Evolutionary conservation across 2,888 invertebrate species (phyloP), one percentile per base, ranked within the genome.

Genomic region (Athalia cordata): DNA sequence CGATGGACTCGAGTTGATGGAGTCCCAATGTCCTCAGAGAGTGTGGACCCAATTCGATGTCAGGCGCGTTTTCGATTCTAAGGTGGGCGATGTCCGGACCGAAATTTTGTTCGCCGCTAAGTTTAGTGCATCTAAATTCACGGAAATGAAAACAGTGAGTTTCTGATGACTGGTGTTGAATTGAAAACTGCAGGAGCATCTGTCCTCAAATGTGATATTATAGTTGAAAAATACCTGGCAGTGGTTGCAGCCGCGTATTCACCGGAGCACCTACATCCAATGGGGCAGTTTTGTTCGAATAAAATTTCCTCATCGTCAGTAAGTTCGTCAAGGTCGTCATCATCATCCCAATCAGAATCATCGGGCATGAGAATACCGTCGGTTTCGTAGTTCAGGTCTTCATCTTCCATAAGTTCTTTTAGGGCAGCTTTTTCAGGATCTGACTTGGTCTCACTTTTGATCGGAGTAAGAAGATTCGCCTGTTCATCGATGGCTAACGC

Each of bases 91-190:
- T 93, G 81, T 93, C 93, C 74, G 93, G 92, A 78, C 93, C 93
- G 86, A 95, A 95, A 84, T 92, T 93, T 85, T 95, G 94, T 59
- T 93, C 93, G 72, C 93, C 93, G 78, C 93, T 90, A 89, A 95
- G 91, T 87, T 94, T 93, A 87, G 93, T 93, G 91, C 95, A 95
- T 86, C 93, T 94, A 81, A 92, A 74, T 47, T 66, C 29, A 11
- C 50, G 9, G 11, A 13, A 8, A 66, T 13, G 7, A 49, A 66
- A 15, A 13, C 5, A 49, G 65, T 66, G 4, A 66, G 13, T 49
- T 7, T 62, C 29, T 29, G 29, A 29, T 29, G 29, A 29, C 29
- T 0, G 29, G 29, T 29, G 29, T 29, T 29, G 29, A 29, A 29
- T 29, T 29, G 1, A 2, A 29, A 29, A 29, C 29, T 0, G 29